Evolutionary conservation across 2,888 invertebrate genomes (phyloP), one percentile per base, ranked within the genome.

Genomic region (Diabrotica balteata): DNA sequence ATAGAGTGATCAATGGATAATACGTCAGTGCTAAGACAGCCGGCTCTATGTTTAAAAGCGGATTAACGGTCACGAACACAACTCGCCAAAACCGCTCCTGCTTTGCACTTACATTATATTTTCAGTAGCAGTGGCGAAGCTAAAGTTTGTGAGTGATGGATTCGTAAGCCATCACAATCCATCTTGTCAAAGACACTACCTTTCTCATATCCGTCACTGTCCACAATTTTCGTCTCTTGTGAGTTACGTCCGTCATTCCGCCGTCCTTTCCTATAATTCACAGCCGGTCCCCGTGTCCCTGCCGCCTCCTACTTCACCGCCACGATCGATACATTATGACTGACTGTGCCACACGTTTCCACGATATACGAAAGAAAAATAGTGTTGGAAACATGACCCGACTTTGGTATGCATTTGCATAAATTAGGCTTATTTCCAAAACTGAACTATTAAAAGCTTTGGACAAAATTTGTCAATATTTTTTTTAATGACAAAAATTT

Each of bases 221-320:
- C 77, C 77, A 73, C 70, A 77, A 81, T 83, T 82, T 82, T 70
- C 72, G 70, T 70, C 81, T 73, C 73, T 61, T 60, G 69, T 72
- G 72, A 70, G 69, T 72, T 72, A 73, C 71, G 71, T 71, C 73
- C 73, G 67, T 73, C 72, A 70, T 71, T 63, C 66, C 49, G 70
- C 63, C 69, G 66, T 67, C 68, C 71, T 71, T 72, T 58, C 58
- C 67, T 64, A 64, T 67, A 64, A 60, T 70, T 72, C 73, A 68
- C 66, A 69, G 69, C 72, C 66, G 42, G 52, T 55, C 61, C 62
- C 62, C 61, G 52, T 17, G 43, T 57, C 61, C 64, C 54, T 54
- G 32, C 61, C 47, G 50, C 63, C 60, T 10, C 8, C 55, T 10
- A 8, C 17, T 32, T 5, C 54, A 17, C 10, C 8, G 32, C 45